Base-by-base conservation (phyloP, 1,140 invertebrate genomes). In the Achatina immaculata region DNA sequence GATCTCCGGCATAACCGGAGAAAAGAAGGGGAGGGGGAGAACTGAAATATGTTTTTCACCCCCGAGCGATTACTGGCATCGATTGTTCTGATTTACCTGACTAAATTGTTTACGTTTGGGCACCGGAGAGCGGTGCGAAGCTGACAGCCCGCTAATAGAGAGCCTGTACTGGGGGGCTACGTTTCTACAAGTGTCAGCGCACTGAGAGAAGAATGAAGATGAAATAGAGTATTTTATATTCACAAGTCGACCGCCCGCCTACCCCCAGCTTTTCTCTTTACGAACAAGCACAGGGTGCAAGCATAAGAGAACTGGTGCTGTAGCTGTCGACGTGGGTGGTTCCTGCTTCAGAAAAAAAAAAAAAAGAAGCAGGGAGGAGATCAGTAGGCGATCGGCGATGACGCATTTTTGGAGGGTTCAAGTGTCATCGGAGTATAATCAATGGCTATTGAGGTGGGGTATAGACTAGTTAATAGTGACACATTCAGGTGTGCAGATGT, bases 141-240 rank as follows among this genome's bases (percentile, higher is more conserved):
- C 72, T 74, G 72, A 51, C 72, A 74, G 72, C 42, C 45, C n/a
- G 72, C 72, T 74, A 74, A 74, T 74, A 74, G 72, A 74, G 42
- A 74, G 31, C 43, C 11, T 45, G 28, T 55, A 48, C 28, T 74
- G 42, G 51, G n/a, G 45, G 40, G 6, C 40, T 21, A 24, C 16
- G 43, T 48, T 42, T 45, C 28, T n/a, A 74, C 42, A 74, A 74
- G 72, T 74, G 72, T 74, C 72, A 74, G 43, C 24, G 40, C 31
- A 11, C 38, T 36, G 2, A 48, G 9, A 0, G 2, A 28, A 31
- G n/a, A 42, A n/a, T 28, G 38, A 24, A 45, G 21, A 40, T 3
- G n/a, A 42, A n/a, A 71, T 14, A 71, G 36, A 71, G 40, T 42
- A 28, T 38, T 40, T n/a, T 45, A 14, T 40, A 31, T 40, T 40